Evolutionary conservation across 1,140 invertebrate species (phyloP), one percentile per base, ranked within the genome.

Genomic region (Camponotus pennsylvanicus): DNA sequence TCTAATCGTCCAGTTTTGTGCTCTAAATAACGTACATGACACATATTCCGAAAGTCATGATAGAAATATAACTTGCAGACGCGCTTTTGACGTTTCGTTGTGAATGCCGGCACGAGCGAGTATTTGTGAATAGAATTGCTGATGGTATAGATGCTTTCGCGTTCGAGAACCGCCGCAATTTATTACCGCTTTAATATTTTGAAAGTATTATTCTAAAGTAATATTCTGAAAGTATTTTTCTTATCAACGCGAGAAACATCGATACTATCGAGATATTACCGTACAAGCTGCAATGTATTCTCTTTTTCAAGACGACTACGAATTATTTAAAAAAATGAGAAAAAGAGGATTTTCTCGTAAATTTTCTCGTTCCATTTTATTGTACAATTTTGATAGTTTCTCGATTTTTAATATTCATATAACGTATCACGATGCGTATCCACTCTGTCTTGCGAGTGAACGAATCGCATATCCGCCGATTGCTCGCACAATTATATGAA

Each of bases 81-180:
- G 73, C 57, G 45, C 34, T 49, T 82, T 71, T 13, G 40, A 82
- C 52, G 32, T 61, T 73, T 63, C 45, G 15, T n/a, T 27, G 34
- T 61, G 79, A 82, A 82, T 73, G 37, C 42, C 45, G 63, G 32
- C 63, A 79, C 63, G 45, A 67, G 69, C 27, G 37, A 40, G 18
- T 32, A 45, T 18, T 49, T 52, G 21, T 57, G 67, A 82, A 82
- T 71, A 73, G 27, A 0, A n/a, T 61, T 32, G 45, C 45, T 82
- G 45, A 82, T 82, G 15, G 2, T n/a, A 18, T 34, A 32, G 78
- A 57, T 27, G 37, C 37, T 63, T 80, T 80, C 34, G 66, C 40
- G 49, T 6, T 15, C 9, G 52, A 75, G 40, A 80, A 73, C 45
- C 7, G 49, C 37, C 9, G 42, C 34, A 79, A 66, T 66, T 40